Base-by-base conservation (phyloP, 2,888 invertebrate species). In the Meganola albula region DNA sequence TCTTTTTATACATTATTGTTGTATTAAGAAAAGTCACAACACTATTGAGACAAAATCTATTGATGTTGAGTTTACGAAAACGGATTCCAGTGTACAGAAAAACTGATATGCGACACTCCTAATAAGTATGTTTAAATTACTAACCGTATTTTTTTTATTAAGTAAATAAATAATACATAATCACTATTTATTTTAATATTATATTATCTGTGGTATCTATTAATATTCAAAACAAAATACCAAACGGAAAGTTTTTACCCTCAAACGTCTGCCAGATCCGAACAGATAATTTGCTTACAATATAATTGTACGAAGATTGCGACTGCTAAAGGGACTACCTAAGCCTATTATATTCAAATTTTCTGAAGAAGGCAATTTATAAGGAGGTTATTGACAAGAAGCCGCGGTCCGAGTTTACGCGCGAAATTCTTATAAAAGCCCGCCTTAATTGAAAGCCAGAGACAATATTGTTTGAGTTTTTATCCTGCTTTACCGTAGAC, bases 211-310 rank as follows among this genome's bases (percentile, higher is more conserved):
- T n/a, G n/a, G n/a, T n/a, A n/a, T n/a, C n/a, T 34, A 48, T 37
- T 48, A 51, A 56, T 51, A 62, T 62, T 63, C 47, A 50, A 63
- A 67, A 63, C 58, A 65, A 63, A 63, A 63, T 61, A 63, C 56
- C 35, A 41, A 48, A 42, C 32, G 31, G 41, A 55, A 54, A 49
- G 53, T 54, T 55, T 48, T 50, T 34, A 45, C 47, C 55, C 65
- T 65, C 63, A 70, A 63, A 63, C 72, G 65, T 66, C n/a, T 64
- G 71, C 76, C 74, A 82, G 83, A 83, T 83, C 70, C 69, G 47
- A 66, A 58, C 69, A 80, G 84, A 85, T 83, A 85, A 85, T 84
- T 85, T 85, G 84, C 84, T 85, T 85, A 85, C 84, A 85, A 85
- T 85, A 85, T 85, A 85, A 85, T 85, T 82, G 75, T 64, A 77